Conservation (phyloP, 92 coral and sea anemone genomes). For the Umimayanthus kanabou region DNA sequence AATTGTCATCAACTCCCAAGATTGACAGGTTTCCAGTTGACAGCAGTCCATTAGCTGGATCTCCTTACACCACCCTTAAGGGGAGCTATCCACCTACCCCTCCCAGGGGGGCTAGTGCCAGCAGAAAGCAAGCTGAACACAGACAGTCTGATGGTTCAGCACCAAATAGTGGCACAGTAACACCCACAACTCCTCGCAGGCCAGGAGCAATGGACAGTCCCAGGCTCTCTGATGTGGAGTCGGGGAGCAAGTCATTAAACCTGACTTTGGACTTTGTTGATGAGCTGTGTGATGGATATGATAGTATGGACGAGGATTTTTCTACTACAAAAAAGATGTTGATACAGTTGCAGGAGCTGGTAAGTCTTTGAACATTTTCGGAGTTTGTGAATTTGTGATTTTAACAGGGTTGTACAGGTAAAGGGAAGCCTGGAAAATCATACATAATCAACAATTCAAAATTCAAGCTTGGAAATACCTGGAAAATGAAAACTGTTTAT, state of each 20-base stretch:
- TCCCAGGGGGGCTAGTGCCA: conserved; percentile 37
- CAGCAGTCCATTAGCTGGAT: conserved; percentile 11
- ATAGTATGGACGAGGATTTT: conserved; percentile 81
- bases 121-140: conserved; percentile 37
- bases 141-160: conserved; percentile 59
- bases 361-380: conserved; percentile 38
- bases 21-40: conserved; percentile 35
- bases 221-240: conserved; percentile 59
- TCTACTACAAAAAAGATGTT: conserved; percentile 65
- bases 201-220: conserved; percentile 52
- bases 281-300: conserved; percentile 75
- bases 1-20: conserved; percentile 41
- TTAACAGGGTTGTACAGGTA: background rate
- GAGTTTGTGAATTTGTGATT: no score
- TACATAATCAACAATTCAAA: background rate
- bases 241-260: conserved; percentile 46
- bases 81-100: conserved; percentile 51
- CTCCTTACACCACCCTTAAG: conserved; percentile 49
- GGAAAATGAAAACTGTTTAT: background rate
- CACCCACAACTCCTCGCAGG: conserved; percentile 59
- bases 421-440: no score
- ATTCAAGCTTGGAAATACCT: background rate
- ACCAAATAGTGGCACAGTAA: conserved; percentile 69
- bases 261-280: conserved; percentile 64
- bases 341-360: conserved; percentile 75